These are phyloP conservation scores for Mesoclemmys tuberculata DNA, from an alignment of 2,113 vertebrate genomes.

Conservation along the genomic window DNA sequence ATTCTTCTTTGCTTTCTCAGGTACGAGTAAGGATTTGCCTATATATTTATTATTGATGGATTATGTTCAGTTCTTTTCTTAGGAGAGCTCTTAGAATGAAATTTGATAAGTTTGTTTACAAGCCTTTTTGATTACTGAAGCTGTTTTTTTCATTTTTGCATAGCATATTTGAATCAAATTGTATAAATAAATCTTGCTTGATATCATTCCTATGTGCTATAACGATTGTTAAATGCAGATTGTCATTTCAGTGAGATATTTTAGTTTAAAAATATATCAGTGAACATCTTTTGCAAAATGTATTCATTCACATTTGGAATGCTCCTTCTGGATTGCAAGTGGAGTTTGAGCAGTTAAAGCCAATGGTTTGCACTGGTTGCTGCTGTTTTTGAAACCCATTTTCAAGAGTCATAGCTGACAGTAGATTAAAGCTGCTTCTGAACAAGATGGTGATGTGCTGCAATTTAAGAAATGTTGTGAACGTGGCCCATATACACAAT, in stretches of 20 bases:
- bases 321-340: background rate
- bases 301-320: background rate
- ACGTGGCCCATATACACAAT: background rate
- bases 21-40: background rate
- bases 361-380: background rate
- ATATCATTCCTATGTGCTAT: background rate
- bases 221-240: background rate
- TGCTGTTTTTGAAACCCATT: background rate
- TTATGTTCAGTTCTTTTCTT: background rate
- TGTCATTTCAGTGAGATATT: background rate
- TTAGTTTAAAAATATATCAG: background rate
- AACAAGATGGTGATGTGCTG: background rate
- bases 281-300: background rate
- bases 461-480: background rate
- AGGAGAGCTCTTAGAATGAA: background rate
- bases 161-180: background rate
- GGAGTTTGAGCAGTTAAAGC: background rate
- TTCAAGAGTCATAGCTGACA: background rate
- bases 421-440: background rate
- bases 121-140: background rate
- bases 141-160: background rate
- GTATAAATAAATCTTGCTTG: constrained; percentile 20
- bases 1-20: background rate
- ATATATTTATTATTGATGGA: background rate
- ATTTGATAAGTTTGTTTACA: background rate